phyloP scores from a whole-genome alignment of 2,797 vertebrate genomes.

The Amblyopsis hoosieri region DNA sequence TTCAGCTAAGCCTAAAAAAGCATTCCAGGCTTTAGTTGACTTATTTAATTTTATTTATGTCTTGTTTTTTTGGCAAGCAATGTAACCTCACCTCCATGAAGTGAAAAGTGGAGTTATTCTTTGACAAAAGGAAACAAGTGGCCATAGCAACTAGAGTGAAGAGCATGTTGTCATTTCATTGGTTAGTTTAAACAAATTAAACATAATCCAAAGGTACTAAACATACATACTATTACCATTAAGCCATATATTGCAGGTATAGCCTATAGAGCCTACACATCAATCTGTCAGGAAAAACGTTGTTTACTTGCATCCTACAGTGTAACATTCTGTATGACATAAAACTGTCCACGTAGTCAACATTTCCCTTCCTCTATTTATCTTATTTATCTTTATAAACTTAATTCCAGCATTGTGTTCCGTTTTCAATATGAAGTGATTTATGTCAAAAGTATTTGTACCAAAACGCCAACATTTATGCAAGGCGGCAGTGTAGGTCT shows the following conservation, averaged over 20 bases:
- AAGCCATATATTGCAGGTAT: too few relatives aligned
- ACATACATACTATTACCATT: too few relatives aligned
- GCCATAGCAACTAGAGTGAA: constrained; percentile 15
- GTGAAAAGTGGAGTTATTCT: constrained; percentile 21
- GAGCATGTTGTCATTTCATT: constrained; percentile 12
- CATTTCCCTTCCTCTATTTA: too few relatives aligned
- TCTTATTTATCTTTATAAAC: too few relatives aligned
- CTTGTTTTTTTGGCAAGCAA: constrained; percentile 47
- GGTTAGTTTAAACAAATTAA: not conserved
- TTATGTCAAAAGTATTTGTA: constrained; percentile 33
- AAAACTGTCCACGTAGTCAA: too few relatives aligned
- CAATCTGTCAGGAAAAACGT: too few relatives aligned
- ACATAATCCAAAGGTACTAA: too few relatives aligned
- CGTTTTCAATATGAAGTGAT: constrained; percentile 24
- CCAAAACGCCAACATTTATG: constrained; percentile 23
- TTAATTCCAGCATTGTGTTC: not conserved
- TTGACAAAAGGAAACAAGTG: constrained; percentile 4
- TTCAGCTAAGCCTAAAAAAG: too few relatives aligned
- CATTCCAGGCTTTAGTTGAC: too few relatives aligned
- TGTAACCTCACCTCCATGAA: constrained; percentile 45
- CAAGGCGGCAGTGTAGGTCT: constrained; percentile 45
- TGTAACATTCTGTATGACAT: too few relatives aligned
- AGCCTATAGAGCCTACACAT: too few relatives aligned
- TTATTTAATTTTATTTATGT: not conserved
- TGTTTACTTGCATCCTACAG: too few relatives aligned